phyloP scores from a whole-genome alignment of 2,797 vertebrate genomes.

The Hypotaenidia okinawae region DNA sequence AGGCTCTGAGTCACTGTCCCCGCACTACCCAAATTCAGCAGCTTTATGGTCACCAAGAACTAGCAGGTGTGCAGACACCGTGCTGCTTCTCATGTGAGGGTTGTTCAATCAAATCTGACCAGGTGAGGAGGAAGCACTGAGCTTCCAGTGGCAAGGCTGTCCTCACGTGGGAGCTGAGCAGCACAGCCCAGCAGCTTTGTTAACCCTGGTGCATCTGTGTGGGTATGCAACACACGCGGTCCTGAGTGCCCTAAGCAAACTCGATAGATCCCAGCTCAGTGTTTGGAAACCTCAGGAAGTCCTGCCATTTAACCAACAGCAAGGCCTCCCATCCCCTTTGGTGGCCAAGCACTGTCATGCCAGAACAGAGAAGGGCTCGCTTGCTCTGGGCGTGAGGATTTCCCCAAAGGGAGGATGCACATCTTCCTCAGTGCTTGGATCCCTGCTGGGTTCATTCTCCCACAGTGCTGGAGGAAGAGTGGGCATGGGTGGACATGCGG shows the following conservation, averaged over 20 bases:
- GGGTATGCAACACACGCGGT: background rate
- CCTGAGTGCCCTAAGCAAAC: rapidly evolving
- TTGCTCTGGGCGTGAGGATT: background rate
- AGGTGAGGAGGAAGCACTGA: background rate
- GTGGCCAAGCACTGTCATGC: background rate
- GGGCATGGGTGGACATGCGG: rapidly evolving
- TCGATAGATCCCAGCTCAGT: background rate
- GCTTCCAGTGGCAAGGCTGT: background rate
- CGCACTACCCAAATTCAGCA: background rate
- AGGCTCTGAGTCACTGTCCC: background rate
- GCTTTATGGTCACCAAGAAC: background rate
- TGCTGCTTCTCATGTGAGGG: rapidly evolving
- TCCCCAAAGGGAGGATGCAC: background rate
- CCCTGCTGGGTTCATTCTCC: background rate
- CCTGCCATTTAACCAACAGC: background rate
- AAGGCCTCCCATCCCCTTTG: rapidly evolving
- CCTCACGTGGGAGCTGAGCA: rapidly evolving
- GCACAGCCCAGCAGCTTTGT: background rate
- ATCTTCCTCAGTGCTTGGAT: background rate
- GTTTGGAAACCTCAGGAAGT: background rate
- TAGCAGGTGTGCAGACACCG: background rate
- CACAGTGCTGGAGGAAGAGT: rapidly evolving
- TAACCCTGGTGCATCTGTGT: background rate
- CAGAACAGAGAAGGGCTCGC: background rate
- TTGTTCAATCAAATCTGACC: background rate